Evolutionary conservation across 2,888 invertebrate genomes (phyloP), one percentile per base, ranked within the genome.

Genomic region (Branchipolynoe longqiensis): DNA sequence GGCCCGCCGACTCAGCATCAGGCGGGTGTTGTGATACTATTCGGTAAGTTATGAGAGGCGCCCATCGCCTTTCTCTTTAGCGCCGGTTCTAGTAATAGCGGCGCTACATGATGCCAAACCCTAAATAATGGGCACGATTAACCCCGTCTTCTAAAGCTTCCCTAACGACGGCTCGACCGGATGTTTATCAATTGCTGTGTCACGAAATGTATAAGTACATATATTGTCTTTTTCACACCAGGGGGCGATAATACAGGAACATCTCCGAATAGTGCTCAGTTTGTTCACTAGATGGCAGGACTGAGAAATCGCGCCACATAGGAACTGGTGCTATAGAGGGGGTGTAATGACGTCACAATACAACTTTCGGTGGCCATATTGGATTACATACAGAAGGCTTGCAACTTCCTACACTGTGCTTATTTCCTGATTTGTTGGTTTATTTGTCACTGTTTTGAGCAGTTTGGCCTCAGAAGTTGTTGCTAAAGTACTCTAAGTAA

Each of bases 161-260:
- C 78, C 78, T 78, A 31, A 78, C 78, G 4, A 78, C 78, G 78
- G 31, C 33, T 4, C 38, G 36, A 38, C 69, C 69, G 38, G 69
- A 33, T 4, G 38, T 4, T 12, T 1, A 8, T n/a, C 62, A 14
- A 38, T 38, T 2, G 69, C 36, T 69, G 69, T 69, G 22, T 69
- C 69, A 14, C 38, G 36, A 36, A 69, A 69, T 69, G 22, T 33
- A 38, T 69, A 69, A 69, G 33, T 36, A 38, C 62, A 56, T n/a
- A n/a, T n/a, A 3, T 8, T 8, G 18, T n/a, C 25, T 62, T 69
- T 38, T 18, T 12, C 36, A 18, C 69, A 69, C 69, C 69, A 69
- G 69, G 69, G 69, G 64, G 64, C 64, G 33, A 48, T 18, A 48
- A 48, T 8, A 12, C 8, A 8, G 8, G 8, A 18, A 18, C 8